These are phyloP conservation scores for Eubasilissa splendida DNA, from an alignment of 2,888 invertebrate species.

Conservation along the genomic window DNA sequence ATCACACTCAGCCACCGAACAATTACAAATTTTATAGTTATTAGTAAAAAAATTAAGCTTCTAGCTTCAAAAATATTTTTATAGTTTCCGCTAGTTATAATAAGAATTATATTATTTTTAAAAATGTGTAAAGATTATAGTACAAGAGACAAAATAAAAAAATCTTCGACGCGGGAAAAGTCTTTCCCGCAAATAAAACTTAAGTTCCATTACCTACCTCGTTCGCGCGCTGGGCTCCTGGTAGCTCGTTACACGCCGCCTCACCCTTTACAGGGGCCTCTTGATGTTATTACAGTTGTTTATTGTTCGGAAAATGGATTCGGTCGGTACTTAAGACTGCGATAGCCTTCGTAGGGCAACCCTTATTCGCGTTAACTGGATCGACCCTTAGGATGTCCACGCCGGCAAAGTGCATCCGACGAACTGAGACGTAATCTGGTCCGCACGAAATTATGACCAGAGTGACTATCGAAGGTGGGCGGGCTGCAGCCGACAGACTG, in stretches of 20 bases:
- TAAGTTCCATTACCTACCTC: conserved; percentile 39
- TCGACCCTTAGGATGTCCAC: conserved; percentile 25
- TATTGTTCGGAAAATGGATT: neutral
- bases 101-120: too few relatives aligned
- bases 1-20: too few relatives aligned
- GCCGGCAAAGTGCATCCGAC: conserved; percentile 49
- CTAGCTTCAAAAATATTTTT: too few relatives aligned
- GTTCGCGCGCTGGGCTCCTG: conserved; percentile 65
- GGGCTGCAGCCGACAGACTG: conserved; percentile 56
- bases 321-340: neutral
- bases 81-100: too few relatives aligned
- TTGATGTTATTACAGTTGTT: neutral
- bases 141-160: too few relatives aligned
- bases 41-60: too few relatives aligned
- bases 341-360: neutral
- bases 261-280: conserved; percentile 63
- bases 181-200: neutral
- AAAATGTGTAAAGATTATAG: too few relatives aligned
- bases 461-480: conserved; percentile 61
- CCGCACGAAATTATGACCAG: conserved; percentile 56
- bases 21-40: too few relatives aligned
- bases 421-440: conserved; percentile 43
- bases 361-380: conserved; percentile 7
- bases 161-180: conserved; percentile 28
- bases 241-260: conserved; percentile 71